Evolutionary conservation across 2,888 invertebrate genomes (phyloP), one percentile per base, ranked within the genome.

Genomic region (Chydorus sphaericus): DNA sequence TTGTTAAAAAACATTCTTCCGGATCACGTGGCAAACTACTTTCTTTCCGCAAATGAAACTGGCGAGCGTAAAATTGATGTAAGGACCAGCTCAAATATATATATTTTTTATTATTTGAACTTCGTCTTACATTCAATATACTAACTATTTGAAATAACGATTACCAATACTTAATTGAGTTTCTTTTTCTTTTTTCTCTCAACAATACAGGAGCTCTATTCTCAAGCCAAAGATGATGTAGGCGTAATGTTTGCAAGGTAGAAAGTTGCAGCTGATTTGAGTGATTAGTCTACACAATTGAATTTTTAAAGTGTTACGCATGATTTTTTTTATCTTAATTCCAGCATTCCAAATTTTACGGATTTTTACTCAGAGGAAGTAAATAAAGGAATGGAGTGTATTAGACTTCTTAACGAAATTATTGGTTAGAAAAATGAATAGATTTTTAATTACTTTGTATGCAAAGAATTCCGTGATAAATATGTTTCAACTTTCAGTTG

Each of bases 331-430:
- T 23, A 11, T 14, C 14, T 23, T 44, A 5, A 33, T 23, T 18
- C 28, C 8, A 92, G 93, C 55, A 94, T 97, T 63, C 90, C 96
- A 3, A 96, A 96, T 74, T 97, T 96, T 71, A 86, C 91, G 60
- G 93, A 96, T 71, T 97, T 97, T 73, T 98, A 97, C 74, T 91
- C 92, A 1, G 97, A 97, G 71, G 90, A 90, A 67, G 86, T 87
- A 48, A 93, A 96, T 74, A 93, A 94, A 69, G 97, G 96, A 18
- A 88, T 96, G 67, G 97, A 97, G 69, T 97, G 97, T 73, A 91
- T 98, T 67, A 77, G 97, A 57, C 79, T 97, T 62, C 78, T 98
- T 58, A 98, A 98, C 74, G 97, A 98, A 75, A 97, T 97, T 66
- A 96, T 97, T 66, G 93, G 93, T 83, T 79, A 79, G 66, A 33